A percentile compares a stretch with the other conserved stretches of the same genome.
phyloP scores from a whole-genome alignment of 2,113 vertebrate species.

The Stomatorhinus ivindoensis region DNA sequence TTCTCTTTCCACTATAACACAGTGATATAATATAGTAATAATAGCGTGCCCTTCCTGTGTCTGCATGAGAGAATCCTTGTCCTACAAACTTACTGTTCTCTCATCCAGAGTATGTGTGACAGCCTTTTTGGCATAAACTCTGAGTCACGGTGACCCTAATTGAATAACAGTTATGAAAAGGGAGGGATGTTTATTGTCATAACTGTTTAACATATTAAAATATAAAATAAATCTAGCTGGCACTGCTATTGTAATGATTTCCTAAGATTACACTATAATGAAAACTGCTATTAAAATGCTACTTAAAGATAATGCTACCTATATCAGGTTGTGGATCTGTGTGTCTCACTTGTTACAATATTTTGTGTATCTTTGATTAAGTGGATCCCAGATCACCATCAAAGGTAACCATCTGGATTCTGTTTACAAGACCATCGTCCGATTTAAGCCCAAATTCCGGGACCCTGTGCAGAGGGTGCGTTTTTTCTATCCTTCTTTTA shows the following conservation, averaged over 20 bases:
- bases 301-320: not conserved
- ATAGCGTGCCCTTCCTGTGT: not conserved
- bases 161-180: not conserved
- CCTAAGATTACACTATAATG: not conserved
- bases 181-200: not conserved
- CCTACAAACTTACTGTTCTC: not conserved
- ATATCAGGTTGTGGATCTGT: not conserved
- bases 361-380: slow-evolving; percentile 33
- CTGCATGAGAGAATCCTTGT: not conserved
- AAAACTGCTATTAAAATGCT: not conserved
- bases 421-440: slow-evolving; percentile 46
- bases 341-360: not conserved
- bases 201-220: not conserved
- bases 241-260: not conserved
- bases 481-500: not conserved
- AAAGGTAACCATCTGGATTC: slow-evolving; percentile 73
- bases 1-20: not conserved
- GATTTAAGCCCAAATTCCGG: slow-evolving; percentile 40
- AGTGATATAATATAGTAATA: not conserved
- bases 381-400: slow-evolving; percentile 73
- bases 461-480: slow-evolving; percentile 28
- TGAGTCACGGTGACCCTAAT: not conserved
- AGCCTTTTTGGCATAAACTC: not conserved
- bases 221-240: not conserved
- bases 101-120: not conserved